Evolutionary conservation across 2,888 invertebrate genomes (phyloP).

Genomic region (Drosophila maculinotata): DNA sequence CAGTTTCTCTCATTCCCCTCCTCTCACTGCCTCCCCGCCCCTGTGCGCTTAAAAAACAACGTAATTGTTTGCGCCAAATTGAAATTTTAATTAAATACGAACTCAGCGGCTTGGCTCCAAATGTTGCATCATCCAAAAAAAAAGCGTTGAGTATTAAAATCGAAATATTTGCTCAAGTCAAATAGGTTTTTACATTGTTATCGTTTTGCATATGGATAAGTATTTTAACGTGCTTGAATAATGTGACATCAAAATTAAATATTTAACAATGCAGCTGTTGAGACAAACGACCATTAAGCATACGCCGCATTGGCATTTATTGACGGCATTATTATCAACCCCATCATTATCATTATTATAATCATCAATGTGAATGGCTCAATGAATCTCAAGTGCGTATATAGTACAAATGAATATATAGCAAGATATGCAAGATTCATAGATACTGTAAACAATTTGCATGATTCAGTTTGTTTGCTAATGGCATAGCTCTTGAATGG

Average conservation of each 20-base stretch:
- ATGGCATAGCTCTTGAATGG: constrained; percentile 5
- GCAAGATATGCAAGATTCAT: constrained; percentile 27
- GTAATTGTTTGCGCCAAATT: constrained; percentile 60
- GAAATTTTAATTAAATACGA: constrained; percentile 71
- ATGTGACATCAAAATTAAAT: constrained; percentile 57
- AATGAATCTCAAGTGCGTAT: constrained; percentile 63
- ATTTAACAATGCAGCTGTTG: constrained; percentile 52
- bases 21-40: constrained; percentile 2
- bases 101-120: constrained; percentile 11
- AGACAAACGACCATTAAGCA: constrained; percentile 38
- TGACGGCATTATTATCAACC: constrained; percentile 28
- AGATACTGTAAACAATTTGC: constrained; percentile 5
- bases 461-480: constrained; percentile 52
- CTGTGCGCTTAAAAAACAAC: constrained; percentile 52
- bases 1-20: not conserved
- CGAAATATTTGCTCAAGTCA: no score
- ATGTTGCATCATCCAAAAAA: constrained; percentile 20
- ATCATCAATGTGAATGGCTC: constrained; percentile 58
- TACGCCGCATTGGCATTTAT: constrained; percentile 55
- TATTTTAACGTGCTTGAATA: constrained; percentile 10
- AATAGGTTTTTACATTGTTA: no score
- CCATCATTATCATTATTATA: constrained; percentile 37
- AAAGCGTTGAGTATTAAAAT: constrained; percentile 9
- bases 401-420: constrained; percentile 18
- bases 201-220: constrained; percentile 1